These are phyloP conservation scores for Polyploca ridens DNA, from an alignment of 2,888 invertebrate genomes.

Conservation along the genomic window DNA sequence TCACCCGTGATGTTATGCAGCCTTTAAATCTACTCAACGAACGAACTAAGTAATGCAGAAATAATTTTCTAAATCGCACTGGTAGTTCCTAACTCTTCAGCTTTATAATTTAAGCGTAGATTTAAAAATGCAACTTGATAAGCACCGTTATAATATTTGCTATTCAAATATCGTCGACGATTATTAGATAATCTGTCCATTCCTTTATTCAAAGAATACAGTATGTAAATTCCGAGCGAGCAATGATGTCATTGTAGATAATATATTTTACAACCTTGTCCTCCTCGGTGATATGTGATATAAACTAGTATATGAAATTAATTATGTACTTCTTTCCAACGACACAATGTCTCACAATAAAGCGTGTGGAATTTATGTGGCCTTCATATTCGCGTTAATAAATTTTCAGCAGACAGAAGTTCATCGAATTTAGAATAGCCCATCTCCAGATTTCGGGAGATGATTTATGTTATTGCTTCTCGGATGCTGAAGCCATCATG, in stretches of 20 bases:
- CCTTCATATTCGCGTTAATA: background rate
- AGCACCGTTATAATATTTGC: background rate
- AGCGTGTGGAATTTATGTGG: background rate
- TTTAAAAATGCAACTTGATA: background rate
- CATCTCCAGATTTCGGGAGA: background rate
- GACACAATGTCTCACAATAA: background rate
- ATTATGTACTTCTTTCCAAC: background rate
- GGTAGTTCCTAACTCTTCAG: no score
- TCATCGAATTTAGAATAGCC: background rate
- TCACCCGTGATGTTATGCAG: no score
- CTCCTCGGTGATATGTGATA: conserved; percentile 4
- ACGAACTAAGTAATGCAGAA: no score
- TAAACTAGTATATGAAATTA: background rate
- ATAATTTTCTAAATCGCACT: no score
- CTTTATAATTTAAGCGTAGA: no score
- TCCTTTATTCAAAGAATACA: background rate
- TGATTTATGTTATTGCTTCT: conserved; percentile 3
- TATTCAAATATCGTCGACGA: conserved; percentile 3
- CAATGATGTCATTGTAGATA: conserved; percentile 12
- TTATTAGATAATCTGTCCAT: conserved; percentile 2
- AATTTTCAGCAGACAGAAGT: background rate
- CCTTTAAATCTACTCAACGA: no score
- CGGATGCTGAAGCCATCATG: background rate
- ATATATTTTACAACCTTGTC: conserved; percentile 10
- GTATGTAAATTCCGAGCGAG: conserved; percentile 7